phyloP scores from a whole-genome alignment of 2,113 vertebrate genomes.

The Oncorhynchus kisutch region DNA sequence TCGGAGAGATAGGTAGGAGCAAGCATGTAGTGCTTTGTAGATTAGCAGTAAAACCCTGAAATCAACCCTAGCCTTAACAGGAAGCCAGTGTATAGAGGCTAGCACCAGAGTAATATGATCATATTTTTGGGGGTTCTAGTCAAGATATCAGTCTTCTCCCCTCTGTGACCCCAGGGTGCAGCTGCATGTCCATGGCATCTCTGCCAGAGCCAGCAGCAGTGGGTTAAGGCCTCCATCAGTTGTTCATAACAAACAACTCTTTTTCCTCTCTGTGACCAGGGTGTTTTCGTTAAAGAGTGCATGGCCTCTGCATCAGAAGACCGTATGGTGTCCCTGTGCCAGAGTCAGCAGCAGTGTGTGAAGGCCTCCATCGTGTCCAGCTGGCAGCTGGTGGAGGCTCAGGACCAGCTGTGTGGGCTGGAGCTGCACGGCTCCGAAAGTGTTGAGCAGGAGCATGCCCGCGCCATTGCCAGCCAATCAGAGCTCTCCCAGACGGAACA shows the following conservation, averaged over 20 bases:
- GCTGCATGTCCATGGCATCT: too few relatives aligned
- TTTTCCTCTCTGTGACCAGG: neutral
- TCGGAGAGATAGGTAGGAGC: too few relatives aligned
- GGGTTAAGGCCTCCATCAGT: neutral
- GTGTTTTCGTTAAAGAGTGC: conserved; percentile 13
- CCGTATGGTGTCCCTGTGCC: conserved; percentile 83
- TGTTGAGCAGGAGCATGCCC: conserved; percentile 87
- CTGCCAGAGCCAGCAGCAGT: neutral
- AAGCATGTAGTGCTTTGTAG: too few relatives aligned
- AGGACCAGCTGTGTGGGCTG: conserved; percentile 88
- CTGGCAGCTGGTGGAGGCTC: conserved; percentile 95
- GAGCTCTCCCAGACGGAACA: conserved; percentile 86
- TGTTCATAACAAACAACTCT: too few relatives aligned
- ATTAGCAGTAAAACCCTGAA: too few relatives aligned
- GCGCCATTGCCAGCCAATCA: conserved; percentile 76
- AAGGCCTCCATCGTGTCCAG: conserved; percentile 88
- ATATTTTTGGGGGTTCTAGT: too few relatives aligned
- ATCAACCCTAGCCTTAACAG: too few relatives aligned
- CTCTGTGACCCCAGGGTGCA: too few relatives aligned
- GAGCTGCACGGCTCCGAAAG: conserved; percentile 93
- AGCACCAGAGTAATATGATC: too few relatives aligned
- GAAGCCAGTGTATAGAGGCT: too few relatives aligned
- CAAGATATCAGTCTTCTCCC: too few relatives aligned
- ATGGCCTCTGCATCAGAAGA: too few relatives aligned
- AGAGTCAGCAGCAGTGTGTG: conserved; percentile 86